phyloP scores from a whole-genome alignment of 2,888 invertebrate species.

The Leptothorax acervorum region DNA sequence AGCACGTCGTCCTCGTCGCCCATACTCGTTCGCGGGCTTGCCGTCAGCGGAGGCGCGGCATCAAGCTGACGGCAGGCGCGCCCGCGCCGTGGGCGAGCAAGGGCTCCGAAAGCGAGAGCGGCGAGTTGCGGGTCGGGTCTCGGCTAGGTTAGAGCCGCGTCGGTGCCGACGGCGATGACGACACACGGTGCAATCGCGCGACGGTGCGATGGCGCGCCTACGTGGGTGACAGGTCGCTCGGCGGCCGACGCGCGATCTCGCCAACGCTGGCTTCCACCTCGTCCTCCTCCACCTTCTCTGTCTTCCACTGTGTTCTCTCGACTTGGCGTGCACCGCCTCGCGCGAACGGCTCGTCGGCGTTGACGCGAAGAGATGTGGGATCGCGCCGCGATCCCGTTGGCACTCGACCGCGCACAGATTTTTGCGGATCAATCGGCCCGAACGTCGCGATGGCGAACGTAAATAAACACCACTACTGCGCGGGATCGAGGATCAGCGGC shows the following conservation, averaged over 20 bases:
- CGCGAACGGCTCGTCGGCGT: neutral
- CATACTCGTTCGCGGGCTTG: constrained; percentile 68
- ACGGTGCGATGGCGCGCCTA: constrained; percentile 24
- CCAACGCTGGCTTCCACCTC: too few species aligned
- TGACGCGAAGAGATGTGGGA: neutral
- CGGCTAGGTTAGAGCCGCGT: constrained; percentile 1
- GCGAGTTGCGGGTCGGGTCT: too few species aligned
- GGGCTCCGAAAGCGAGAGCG: constrained; percentile 38
- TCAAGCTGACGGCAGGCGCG: constrained; percentile 61
- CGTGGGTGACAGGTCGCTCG: neutral
- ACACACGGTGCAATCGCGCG: constrained; percentile 37
- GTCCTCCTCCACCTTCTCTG: too few species aligned
- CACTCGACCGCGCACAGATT: constrained; percentile 22
- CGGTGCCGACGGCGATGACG: constrained; percentile 56
- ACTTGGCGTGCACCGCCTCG: neutral
- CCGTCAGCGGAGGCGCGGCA: constrained; percentile 71
- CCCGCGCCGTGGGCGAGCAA: constrained; percentile 39
- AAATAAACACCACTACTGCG: constrained; percentile 82
- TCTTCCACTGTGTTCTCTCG: neutral
- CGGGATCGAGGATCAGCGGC: constrained; percentile 54
- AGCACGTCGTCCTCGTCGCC: constrained; percentile 79
- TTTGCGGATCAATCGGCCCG: constrained; percentile 71
- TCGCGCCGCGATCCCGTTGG: neutral
- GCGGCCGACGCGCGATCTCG: neutral
- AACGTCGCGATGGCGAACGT: constrained; percentile 68